Conservation (phyloP, 2,888 invertebrate genomes). For the Tetheella fluctuosa region DNA sequence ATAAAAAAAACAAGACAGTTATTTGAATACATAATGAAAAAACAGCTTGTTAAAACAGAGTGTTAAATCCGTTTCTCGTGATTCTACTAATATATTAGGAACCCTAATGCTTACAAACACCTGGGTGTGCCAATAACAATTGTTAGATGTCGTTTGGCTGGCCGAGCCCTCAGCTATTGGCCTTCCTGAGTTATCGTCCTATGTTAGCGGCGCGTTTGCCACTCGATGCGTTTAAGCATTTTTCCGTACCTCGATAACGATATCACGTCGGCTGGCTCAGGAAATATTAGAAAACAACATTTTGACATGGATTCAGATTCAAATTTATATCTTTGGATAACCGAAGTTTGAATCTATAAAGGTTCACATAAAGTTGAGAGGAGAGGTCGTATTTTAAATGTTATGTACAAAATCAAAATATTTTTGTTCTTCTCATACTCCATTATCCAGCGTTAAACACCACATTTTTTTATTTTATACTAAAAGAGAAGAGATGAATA, state of each 20-base stretch:
- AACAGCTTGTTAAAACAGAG: not conserved
- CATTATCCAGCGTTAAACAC: not conserved
- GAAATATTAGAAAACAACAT: not conserved
- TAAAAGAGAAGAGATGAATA: not conserved
- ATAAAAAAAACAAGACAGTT: slow-evolving; percentile 1
- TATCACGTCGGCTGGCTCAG: not conserved
- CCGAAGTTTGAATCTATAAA: too few species aligned
- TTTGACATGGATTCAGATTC: not conserved
- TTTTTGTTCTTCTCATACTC: too few species aligned
- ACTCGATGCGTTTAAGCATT: slow-evolving; percentile 3
- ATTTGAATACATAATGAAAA: not conserved
- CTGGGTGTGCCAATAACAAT: slow-evolving; percentile 49
- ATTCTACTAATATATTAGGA: slow-evolving; percentile 40
- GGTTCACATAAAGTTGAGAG: too few species aligned
- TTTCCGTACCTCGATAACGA: slow-evolving; percentile 8
- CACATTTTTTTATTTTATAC: not conserved
- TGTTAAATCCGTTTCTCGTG: slow-evolving; percentile 16
- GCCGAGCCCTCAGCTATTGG: slow-evolving; percentile 39
- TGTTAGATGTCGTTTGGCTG: slow-evolving; percentile 36
- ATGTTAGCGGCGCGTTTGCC: not conserved
- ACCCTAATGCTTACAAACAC: slow-evolving; percentile 45
- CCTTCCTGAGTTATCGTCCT: slow-evolving; percentile 33
- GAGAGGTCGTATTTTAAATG: not conserved
- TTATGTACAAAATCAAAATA: too few species aligned
- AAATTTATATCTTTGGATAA: not conserved